A percentile compares a stretch with the other conserved stretches of the same genome.
These are phyloP conservation scores for Drosophila rhopaloa DNA, from an alignment of 1,140 invertebrate species.

Conservation along the genomic window DNA sequence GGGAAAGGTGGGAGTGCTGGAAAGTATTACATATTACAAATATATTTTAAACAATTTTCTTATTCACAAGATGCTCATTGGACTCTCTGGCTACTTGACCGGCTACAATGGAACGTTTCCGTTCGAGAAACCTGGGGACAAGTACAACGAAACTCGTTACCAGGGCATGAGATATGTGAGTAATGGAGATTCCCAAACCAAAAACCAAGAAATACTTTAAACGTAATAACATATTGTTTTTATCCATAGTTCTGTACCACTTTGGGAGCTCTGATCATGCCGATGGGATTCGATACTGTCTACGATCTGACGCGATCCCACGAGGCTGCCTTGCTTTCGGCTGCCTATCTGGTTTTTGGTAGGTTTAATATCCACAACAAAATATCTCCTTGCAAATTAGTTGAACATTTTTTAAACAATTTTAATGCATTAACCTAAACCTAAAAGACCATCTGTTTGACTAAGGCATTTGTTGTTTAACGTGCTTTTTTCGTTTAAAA, in stretches of 20 bases:
- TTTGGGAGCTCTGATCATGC: conserved; percentile 94
- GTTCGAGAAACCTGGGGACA: conserved; percentile 98
- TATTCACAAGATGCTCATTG: conserved; percentile 93
- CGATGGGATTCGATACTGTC: conserved; percentile 93
- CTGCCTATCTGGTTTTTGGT: conserved; percentile 95
- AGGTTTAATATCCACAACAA: conserved; percentile 68
- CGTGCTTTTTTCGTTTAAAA: no score
- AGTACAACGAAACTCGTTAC: conserved; percentile 94
- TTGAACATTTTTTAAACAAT: no score
- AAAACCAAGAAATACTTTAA: neutral
- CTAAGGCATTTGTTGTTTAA: no score
- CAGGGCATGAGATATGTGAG: conserved; percentile 97
- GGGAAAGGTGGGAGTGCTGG: conserved; percentile 90
- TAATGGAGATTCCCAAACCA: neutral
- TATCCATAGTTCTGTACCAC: conserved; percentile 94
- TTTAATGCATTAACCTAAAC: no score
- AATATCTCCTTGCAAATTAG: neutral
- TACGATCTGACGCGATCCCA: conserved; percentile 95
- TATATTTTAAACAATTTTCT: neutral
- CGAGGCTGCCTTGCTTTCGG: conserved; percentile 90
- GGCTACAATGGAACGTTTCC: conserved; percentile 98
- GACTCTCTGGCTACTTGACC: conserved; percentile 94
- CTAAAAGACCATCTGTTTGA: no score
- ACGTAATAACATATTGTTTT: no score
- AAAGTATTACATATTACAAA: neutral